Base-by-base conservation (phyloP, 2,888 invertebrate genomes). In the Hylaea fasciaria region DNA sequence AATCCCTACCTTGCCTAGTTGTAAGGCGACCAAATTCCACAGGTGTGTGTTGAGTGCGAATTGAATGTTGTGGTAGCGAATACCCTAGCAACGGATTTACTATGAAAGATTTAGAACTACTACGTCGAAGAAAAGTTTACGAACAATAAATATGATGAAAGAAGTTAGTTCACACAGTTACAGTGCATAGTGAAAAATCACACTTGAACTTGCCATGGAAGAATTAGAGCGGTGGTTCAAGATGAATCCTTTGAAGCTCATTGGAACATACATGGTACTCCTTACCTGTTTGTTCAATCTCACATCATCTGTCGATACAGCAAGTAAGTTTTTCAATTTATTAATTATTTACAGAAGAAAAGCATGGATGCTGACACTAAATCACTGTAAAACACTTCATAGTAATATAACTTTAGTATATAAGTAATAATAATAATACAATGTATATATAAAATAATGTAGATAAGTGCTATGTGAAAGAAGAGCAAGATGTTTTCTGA, bases 181-280 rank as follows among this genome's bases (percentile, higher is more conserved):
- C 11, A 47, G 51, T 57, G 44, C 39, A 43, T 50, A 66, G 65
- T 68, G 71, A 74, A 71, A 71, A 72, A 68, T 67, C 53, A 59
- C 14, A 39, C 44, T 64, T 66, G 64, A 66, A 65, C 51, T 63
- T 53, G 57, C 78, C 50, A 91, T 91, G 90, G 91, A 91, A 87
- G 90, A 91, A 82, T 75, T 88, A 66, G 91, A 90, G 77, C 85
- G 89, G 82, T 85, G 83, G 82, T 77, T 72, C 81, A 89, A 87
- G 70, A 91, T 92, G 91, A 73, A 72, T 81, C 68, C 75, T 64
- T 76, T 70, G 68, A 83, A 77, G 75, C 72, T 79, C 72, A 74
- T 66, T 75, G 73, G 80, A 68, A 71, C 76, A 69, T 75, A 80
- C 61, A 54, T 85, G 46, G 65, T 87, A 67, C 68, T 85, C 22